Conservation (phyloP, 2,113 vertebrate genomes). For the Desmodus rotundus region DNA sequence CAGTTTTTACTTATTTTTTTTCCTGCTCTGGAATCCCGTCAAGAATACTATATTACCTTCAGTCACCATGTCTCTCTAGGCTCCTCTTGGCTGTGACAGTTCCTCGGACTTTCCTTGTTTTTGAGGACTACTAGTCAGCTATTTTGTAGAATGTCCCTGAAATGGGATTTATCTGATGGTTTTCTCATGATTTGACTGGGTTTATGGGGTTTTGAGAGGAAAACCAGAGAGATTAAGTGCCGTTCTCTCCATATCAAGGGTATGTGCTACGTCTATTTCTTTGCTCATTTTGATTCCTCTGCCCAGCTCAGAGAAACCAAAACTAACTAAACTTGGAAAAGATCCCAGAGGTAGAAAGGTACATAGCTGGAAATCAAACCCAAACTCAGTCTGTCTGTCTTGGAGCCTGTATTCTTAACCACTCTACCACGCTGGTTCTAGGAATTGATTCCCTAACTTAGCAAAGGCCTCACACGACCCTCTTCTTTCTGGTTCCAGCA, state of each 20-base stretch:
- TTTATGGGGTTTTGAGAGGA: background rate
- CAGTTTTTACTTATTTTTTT: background rate
- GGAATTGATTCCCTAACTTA: background rate
- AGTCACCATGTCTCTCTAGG: rapidly evolving
- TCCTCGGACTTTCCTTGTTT: background rate
- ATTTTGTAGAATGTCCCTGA: background rate
- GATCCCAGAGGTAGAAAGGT: background rate
- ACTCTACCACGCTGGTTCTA: background rate
- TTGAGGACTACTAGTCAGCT: background rate
- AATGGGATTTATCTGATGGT: background rate
- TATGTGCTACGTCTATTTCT: background rate
- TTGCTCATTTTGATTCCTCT: background rate
- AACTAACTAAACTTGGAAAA: background rate
- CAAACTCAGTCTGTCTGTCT: background rate
- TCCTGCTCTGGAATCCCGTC: background rate
- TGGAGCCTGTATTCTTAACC: background rate
- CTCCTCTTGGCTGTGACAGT: background rate
- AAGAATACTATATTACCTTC: background rate
- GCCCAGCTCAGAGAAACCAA: background rate
- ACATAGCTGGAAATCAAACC: background rate
- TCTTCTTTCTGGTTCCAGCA: background rate
- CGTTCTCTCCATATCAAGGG: background rate
- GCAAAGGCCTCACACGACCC: background rate
- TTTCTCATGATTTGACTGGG: background rate
- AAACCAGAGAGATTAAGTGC: background rate